A percentile compares a stretch with the other conserved stretches of the same genome.
Conservation (phyloP, 2,797 vertebrate genomes). For the Carduelis carduelis region DNA sequence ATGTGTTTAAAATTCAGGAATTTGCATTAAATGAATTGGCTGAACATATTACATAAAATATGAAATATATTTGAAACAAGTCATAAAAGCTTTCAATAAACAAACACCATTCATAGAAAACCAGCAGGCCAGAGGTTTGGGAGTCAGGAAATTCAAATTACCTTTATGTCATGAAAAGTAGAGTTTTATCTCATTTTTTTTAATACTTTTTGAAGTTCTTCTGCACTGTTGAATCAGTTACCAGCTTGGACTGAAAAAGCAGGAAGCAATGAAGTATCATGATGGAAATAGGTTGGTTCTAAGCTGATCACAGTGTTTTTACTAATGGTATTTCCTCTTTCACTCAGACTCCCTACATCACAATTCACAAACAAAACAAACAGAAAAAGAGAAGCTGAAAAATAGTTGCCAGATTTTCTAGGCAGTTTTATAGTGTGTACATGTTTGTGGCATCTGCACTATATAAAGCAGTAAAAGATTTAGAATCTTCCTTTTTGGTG, state of each 20-base stretch:
- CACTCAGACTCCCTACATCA: not conserved
- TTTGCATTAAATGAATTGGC: not conserved
- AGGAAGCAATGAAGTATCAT: not conserved
- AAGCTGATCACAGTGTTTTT: not conserved
- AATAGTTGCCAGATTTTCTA: not conserved
- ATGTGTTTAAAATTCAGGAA: not conserved
- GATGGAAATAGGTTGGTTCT: not conserved
- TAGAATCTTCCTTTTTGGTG: constrained; percentile 36
- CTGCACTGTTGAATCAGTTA: not conserved
- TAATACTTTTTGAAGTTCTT: not conserved
- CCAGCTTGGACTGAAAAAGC: not conserved
- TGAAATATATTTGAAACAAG: not conserved
- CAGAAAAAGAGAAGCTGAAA: not conserved
- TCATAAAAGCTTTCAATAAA: not conserved
- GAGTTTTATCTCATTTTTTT: not conserved
- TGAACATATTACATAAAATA: not conserved
- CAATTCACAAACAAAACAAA: not conserved
- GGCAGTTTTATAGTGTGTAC: constrained; percentile 11
- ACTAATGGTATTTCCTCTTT: not conserved
- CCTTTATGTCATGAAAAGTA: not conserved
- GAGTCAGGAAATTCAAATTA: not conserved
- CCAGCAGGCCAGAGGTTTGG: not conserved
- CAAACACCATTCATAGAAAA: not conserved
- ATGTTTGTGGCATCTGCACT: constrained; percentile 47
- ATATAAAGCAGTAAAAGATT: constrained; percentile 41